Percentiles rank a stretch among this genome's conserved stretches.
These are phyloP conservation scores for Zosterops japonicus DNA, from an alignment of 2,113 vertebrate genomes.

Conservation along the genomic window DNA sequence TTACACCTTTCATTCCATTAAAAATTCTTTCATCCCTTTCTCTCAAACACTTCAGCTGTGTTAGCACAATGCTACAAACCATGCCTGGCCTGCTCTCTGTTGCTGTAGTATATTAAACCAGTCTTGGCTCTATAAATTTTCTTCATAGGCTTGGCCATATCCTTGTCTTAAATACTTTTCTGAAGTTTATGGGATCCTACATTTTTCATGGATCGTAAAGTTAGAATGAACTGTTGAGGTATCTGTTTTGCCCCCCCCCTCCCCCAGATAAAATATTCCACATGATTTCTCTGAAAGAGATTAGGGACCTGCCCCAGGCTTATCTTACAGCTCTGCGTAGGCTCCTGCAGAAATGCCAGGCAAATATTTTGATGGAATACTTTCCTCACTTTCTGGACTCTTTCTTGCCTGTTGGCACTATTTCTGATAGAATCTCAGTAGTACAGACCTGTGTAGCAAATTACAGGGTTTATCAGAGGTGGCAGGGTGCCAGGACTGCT, in stretches of 20 bases:
- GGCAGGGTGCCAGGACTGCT: background rate
- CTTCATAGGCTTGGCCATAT: background rate
- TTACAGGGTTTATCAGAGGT: background rate
- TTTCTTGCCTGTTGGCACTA: background rate
- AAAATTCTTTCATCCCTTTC: background rate
- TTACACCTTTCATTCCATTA: background rate
- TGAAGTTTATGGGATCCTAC: background rate
- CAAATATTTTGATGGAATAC: background rate
- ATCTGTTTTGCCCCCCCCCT: background rate
- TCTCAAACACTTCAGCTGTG: background rate
- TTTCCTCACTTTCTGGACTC: background rate
- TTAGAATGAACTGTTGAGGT: background rate
- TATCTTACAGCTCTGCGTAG: background rate
- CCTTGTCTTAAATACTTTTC: background rate
- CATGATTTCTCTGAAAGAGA: background rate
- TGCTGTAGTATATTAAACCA: background rate
- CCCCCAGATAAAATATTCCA: background rate
- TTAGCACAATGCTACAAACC: background rate
- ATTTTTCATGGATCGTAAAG: conserved; percentile 1
- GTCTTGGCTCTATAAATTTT: conserved; percentile 4
- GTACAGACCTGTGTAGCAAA: background rate
- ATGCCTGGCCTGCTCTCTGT: background rate
- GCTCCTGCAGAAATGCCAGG: background rate
- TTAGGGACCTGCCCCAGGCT: background rate
- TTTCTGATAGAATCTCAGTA: background rate